Conservation (phyloP, 2,113 vertebrate species). For the Fregata magnificens region DNA sequence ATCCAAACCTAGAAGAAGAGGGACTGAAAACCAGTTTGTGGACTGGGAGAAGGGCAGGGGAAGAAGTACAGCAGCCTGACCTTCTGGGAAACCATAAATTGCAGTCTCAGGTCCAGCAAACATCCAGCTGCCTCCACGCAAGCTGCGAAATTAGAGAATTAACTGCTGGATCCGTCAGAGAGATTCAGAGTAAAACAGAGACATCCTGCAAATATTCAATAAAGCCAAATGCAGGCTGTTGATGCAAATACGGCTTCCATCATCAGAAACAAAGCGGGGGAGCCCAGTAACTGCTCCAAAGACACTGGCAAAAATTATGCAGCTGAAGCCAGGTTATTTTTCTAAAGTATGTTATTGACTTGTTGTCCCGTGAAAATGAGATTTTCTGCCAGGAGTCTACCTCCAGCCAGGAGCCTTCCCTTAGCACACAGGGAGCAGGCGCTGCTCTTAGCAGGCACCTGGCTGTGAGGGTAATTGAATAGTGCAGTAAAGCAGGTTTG, state of each 20-base stretch:
- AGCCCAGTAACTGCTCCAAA: background rate
- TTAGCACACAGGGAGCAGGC: background rate
- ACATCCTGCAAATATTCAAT: background rate
- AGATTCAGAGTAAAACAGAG: background rate
- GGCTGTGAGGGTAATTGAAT: background rate
- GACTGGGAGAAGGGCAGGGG: background rate
- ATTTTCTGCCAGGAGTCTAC: background rate
- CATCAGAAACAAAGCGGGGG: background rate
- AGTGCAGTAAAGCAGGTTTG: background rate
- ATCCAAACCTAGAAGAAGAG: background rate
- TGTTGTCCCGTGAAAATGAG: background rate
- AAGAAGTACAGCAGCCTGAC: background rate
- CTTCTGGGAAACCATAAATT: background rate
- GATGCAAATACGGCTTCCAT: background rate
- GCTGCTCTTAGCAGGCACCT: background rate
- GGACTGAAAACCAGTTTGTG: background rate
- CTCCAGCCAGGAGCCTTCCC: background rate
- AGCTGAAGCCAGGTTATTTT: background rate
- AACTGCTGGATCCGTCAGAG: background rate
- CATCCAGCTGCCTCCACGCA: background rate
- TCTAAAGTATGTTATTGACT: background rate
- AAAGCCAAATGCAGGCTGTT: background rate
- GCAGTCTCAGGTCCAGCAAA: background rate
- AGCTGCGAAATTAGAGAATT: background rate
- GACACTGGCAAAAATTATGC: background rate